Percentiles rank a stretch among this genome's conserved stretches.
These are phyloP conservation scores for Alcis repandata DNA, from an alignment of 2,888 invertebrate species.

Conservation along the genomic window DNA sequence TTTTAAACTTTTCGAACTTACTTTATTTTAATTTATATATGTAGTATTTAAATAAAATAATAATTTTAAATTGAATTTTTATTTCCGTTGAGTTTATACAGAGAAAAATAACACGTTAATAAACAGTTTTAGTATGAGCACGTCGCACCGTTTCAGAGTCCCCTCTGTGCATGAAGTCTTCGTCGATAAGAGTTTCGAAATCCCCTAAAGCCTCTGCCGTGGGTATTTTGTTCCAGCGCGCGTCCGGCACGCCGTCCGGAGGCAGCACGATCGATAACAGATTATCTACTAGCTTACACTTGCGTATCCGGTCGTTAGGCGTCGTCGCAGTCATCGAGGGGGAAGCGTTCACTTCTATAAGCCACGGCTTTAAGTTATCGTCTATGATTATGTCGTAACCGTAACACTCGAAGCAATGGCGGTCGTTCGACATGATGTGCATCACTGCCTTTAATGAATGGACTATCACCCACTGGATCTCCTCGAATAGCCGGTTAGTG, in stretches of 20 bases:
- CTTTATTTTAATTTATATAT: slow-evolving; percentile 28
- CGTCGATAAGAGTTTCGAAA: slow-evolving; percentile 91
- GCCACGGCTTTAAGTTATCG: slow-evolving; percentile 96
- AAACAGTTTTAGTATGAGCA: slow-evolving; percentile 6
- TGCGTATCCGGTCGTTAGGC: slow-evolving; percentile 95
- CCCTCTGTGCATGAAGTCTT: slow-evolving; percentile 89
- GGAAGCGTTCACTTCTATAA: slow-evolving; percentile 97
- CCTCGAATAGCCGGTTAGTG: slow-evolving; percentile 94
- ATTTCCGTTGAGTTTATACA: slow-evolving; percentile 16
- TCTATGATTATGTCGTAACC: slow-evolving; percentile 98
- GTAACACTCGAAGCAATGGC: slow-evolving; percentile 96
- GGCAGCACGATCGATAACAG: slow-evolving; percentile 95
- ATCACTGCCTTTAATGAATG: slow-evolving; percentile 97
- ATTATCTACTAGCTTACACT: slow-evolving; percentile 96
- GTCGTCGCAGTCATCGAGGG: slow-evolving; percentile 97
- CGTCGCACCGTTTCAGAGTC: slow-evolving; percentile 62
- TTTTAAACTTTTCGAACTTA: slow-evolving; percentile 17
- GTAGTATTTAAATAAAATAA: slow-evolving; percentile 26
- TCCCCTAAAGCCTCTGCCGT: slow-evolving; percentile 90
- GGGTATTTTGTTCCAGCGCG: slow-evolving; percentile 94
- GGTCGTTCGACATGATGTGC: slow-evolving; percentile 95
- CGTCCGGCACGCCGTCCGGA: slow-evolving; percentile 94
- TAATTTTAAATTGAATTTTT: slow-evolving; percentile 8
- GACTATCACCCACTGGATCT: slow-evolving; percentile 95
- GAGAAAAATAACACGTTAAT: background rate